Conservation (phyloP, 2,888 invertebrate genomes). For the Agrotis puta region DNA sequence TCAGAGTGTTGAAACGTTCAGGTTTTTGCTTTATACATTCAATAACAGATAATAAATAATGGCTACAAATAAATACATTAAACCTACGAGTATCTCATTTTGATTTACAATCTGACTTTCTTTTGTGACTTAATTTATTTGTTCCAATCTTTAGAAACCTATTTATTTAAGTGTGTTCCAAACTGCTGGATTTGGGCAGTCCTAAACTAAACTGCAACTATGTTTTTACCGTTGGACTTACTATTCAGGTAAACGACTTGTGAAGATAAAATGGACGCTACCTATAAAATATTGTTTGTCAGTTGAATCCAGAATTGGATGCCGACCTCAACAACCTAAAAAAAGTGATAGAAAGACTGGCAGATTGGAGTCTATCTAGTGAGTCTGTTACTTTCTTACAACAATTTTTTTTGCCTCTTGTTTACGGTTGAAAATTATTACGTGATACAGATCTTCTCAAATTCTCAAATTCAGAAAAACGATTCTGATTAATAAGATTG, state of each 20-base stretch:
- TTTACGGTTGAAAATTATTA: no score
- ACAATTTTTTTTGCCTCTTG: neutral
- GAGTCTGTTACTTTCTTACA: no score
- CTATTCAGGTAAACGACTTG: no score
- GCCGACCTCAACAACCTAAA: no score
- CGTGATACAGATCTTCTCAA: neutral
- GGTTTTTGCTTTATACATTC: constrained; percentile 40
- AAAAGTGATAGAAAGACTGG: no score
- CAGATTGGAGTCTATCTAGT: no score
- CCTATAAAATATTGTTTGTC: no score
- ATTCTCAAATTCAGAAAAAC: neutral
- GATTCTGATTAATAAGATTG: neutral
- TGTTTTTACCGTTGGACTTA: no score
- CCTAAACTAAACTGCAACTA: no score
- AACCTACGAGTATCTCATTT: constrained; percentile 15
- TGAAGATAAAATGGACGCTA: no score
- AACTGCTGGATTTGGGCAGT: no score
- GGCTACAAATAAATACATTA: constrained; percentile 21
- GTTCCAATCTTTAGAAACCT: neutral
- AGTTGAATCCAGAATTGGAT: no score
- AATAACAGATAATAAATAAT: constrained; percentile 10
- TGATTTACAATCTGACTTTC: constrained; percentile 1
- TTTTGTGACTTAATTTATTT: neutral
- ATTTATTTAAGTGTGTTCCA: neutral
- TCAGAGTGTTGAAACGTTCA: constrained; percentile 27